Percentiles rank a stretch among this genome's conserved stretches.
These are phyloP conservation scores for Prionace glauca DNA, from an alignment of 2,797 vertebrate genomes.

Conservation along the genomic window DNA sequence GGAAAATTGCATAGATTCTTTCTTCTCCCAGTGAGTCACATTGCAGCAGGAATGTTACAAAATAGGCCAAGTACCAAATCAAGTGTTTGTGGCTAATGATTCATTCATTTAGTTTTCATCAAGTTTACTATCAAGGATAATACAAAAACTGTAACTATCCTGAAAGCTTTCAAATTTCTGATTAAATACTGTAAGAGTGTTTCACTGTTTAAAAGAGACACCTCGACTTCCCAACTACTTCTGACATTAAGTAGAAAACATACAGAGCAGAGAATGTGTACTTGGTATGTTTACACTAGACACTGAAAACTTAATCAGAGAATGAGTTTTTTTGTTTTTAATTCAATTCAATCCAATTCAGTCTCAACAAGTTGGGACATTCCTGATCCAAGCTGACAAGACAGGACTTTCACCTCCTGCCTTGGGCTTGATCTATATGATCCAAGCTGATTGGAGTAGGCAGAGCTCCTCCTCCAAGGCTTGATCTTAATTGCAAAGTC, in stretches of 20 bases:
- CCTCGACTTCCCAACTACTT: not conserved
- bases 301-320: not conserved
- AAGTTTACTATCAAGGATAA: constrained; percentile 2
- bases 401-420: no score
- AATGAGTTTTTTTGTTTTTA: not conserved
- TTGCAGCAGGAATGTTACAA: not conserved
- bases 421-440: no score
- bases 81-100: not conserved
- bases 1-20: not conserved
- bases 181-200: not conserved
- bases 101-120: not conserved
- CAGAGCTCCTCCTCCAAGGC: no score
- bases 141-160: not conserved
- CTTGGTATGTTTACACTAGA: not conserved
- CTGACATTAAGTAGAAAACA: not conserved
- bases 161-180: not conserved
- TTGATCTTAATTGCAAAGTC: not conserved
- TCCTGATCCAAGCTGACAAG: no score
- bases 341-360: no score
- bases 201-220: not conserved
- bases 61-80: not conserved
- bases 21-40: not conserved
- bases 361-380: no score
- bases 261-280: not conserved
- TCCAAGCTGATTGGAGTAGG: no score